Evolutionary conservation across 2,113 vertebrate species (phyloP), one percentile per base, ranked within the genome.

Genomic region (Tychaedon coryphoeus): DNA sequence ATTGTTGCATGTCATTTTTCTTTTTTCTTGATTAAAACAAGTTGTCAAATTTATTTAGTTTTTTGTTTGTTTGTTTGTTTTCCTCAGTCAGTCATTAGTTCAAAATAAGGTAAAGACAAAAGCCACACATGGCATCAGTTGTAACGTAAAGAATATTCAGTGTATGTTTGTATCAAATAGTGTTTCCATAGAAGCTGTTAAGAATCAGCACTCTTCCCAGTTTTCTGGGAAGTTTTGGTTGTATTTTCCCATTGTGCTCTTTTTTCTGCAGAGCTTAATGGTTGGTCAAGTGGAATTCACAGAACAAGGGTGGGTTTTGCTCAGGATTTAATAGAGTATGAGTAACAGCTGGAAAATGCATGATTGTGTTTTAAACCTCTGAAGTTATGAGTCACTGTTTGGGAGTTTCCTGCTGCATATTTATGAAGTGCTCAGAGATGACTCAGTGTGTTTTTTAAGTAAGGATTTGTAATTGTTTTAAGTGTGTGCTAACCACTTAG

Each of bases 341-440:
- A 94, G 70, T 94, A 96, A 84, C 75, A 90, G 84, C 79, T 94
- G 70, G 78, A 74, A 94, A 96, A 89, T 71, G 54, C 74, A 42
- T 72, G 65, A 86, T 95, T 84, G 80, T 93, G 82, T 65, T 91
- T 73, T 45, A 91, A 90, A 79, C 51, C 85, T 88, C 62, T 88
- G 73, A 92, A 93, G 79, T 71, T 90, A 51, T 96, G 96, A 97
- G 87, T 96, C 95, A 95, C 50, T 89, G 79, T 94, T 96, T 95
- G 93, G 94, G 96, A 95, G 88, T 95, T 95, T 96, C 96, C 94
- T 95, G 62, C 65, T 95, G 92, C 91, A 86, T 97, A 91, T 97
- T 96, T 93, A 94, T 95, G 85, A 83, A 86, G 67, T 67, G 85
- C 61, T 91, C 43, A n/a, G 64, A 85, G 88, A 85, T 93, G 93